These are phyloP conservation scores for Platycercus adscitus DNA, from an alignment of 2,113 vertebrate species.

Conservation along the genomic window DNA sequence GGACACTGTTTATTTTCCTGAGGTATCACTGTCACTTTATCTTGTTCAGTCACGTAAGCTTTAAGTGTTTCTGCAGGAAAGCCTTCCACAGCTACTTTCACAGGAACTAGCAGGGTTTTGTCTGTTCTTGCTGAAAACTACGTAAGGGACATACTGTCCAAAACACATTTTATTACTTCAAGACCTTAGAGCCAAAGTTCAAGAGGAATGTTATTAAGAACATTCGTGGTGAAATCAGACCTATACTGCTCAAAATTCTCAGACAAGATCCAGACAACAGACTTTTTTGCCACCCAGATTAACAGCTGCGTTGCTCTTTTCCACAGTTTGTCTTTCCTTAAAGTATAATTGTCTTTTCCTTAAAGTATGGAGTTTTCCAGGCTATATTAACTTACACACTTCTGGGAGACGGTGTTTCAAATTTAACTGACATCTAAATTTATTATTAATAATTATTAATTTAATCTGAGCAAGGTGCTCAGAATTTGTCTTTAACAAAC, in stretches of 20 bases:
- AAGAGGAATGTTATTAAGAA: background rate
- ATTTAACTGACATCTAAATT: background rate
- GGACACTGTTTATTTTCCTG: background rate
- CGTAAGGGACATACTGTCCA: background rate
- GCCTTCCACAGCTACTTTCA: background rate
- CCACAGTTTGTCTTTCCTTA: background rate
- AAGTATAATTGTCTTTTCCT: background rate
- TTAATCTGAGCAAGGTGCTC: background rate
- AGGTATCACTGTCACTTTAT: background rate
- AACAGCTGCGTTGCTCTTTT: background rate
- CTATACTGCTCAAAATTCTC: background rate
- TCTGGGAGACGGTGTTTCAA: background rate
- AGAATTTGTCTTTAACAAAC: background rate
- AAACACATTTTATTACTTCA: background rate
- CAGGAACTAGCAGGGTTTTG: background rate
- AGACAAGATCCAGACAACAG: background rate
- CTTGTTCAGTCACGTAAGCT: background rate
- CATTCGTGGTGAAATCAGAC: background rate
- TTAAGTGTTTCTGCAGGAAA: background rate
- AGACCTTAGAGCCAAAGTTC: background rate
- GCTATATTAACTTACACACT: background rate
- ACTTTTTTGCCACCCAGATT: background rate
- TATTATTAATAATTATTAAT: background rate
- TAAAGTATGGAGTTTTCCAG: background rate
- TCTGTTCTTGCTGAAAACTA: background rate